A percentile compares a stretch with the other conserved stretches of the same genome.
phyloP scores from a whole-genome alignment of 1,140 invertebrate species.

The Drosophila carrolli region DNA sequence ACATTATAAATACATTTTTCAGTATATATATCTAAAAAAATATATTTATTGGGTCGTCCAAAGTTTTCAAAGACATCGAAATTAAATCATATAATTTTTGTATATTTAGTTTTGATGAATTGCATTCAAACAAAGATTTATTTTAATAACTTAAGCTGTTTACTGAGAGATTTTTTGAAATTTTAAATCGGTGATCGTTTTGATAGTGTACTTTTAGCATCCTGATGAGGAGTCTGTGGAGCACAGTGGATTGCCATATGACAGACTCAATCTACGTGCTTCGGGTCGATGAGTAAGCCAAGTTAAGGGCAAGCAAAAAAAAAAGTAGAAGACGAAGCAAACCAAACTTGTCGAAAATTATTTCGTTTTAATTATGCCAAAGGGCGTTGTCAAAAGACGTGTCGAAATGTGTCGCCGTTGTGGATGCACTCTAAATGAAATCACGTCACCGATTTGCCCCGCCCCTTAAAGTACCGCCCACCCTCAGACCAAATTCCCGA shows the following conservation, averaged over 20 bases:
- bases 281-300: slow-evolving; percentile 41
- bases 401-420: slow-evolving; percentile 74
- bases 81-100: too few relatives aligned
- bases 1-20: too few relatives aligned
- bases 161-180: too few relatives aligned
- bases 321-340: slow-evolving; percentile 32
- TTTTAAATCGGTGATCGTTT: neutral
- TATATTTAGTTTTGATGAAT: too few relatives aligned
- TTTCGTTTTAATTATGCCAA: slow-evolving; percentile 81
- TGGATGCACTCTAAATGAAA: slow-evolving; percentile 70
- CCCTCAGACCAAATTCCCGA: neutral
- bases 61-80: too few relatives aligned
- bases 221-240: slow-evolving; percentile 41
- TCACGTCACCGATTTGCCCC: slow-evolving; percentile 60
- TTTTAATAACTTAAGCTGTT: too few relatives aligned
- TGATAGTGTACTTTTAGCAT: slow-evolving; percentile 6
- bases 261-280: slow-evolving; percentile 52
- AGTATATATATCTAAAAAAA: too few relatives aligned
- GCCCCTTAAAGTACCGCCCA: neutral
- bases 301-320: slow-evolving; percentile 33
- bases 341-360: slow-evolving; percentile 80
- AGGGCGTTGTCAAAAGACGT: slow-evolving; percentile 67
- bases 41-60: too few relatives aligned
- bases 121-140: too few relatives aligned
- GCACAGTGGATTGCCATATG: slow-evolving; percentile 42